These are phyloP conservation scores for Drosophila miranda DNA, from an alignment of 1,140 invertebrate genomes.

Conservation along the genomic window DNA sequence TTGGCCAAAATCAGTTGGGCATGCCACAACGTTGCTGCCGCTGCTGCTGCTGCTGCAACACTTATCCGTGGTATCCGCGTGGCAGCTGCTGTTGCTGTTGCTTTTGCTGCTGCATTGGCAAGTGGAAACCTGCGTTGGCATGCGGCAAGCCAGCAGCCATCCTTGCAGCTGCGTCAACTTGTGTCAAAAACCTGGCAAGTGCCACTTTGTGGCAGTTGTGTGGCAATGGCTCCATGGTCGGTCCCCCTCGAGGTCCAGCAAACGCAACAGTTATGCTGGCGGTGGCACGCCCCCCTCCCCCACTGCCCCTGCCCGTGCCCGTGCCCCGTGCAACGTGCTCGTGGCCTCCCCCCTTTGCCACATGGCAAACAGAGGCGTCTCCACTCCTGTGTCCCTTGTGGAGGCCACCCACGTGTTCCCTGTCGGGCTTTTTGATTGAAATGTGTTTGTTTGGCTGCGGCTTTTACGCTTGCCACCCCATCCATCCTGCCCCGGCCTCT, in stretches of 20 bases:
- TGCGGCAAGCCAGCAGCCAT: constrained; percentile 32
- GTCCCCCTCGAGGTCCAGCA: constrained; percentile 38
- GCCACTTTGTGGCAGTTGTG: constrained; percentile 69
- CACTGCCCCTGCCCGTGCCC: background rate
- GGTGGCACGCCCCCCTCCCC: background rate
- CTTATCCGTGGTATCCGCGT: constrained; percentile 27
- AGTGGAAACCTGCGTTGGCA: constrained; percentile 28
- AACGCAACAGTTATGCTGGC: constrained; percentile 52
- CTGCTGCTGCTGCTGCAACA: constrained; percentile 19
- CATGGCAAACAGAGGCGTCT: constrained; percentile 11
- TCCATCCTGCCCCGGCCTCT: background rate
- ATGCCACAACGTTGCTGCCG: background rate
- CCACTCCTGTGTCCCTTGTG: too few relatives aligned
- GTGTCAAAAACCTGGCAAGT: constrained; percentile 73
- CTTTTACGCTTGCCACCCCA: constrained; percentile 33
- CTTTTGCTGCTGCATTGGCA: background rate
- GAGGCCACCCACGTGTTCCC: constrained; percentile 60
- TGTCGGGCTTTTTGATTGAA: constrained; percentile 72
- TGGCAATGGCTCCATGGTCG: constrained; percentile 42
- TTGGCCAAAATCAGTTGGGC: constrained; percentile 62
- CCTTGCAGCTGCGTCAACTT: constrained; percentile 44
- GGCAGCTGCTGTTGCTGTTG: constrained; percentile 12
- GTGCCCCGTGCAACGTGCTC: too few relatives aligned
- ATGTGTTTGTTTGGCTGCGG: constrained; percentile 76
- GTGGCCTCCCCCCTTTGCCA: constrained; percentile 1